A percentile compares a stretch with the other conserved stretches of the same genome.
phyloP scores from a whole-genome alignment of 2,888 invertebrate genomes.

The Rhagonycha fulva region DNA sequence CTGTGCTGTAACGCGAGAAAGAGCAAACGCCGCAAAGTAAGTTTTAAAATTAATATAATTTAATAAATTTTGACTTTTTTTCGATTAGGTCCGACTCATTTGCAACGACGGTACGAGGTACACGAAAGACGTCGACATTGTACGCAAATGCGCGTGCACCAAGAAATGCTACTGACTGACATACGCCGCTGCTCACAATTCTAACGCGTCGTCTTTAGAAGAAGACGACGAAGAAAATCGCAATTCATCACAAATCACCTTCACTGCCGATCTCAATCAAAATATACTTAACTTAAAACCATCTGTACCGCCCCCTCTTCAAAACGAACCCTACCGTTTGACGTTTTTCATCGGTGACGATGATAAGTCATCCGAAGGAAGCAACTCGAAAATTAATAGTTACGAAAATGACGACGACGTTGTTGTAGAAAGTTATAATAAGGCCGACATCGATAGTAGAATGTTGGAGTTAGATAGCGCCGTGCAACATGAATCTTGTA shows the following conservation, averaged over 20 bases:
- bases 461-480: conserved; percentile 31
- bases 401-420: conserved; percentile 42
- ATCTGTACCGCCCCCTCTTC: conserved; percentile 33
- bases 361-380: conserved; percentile 18
- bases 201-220: conserved; percentile 44
- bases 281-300: conserved; percentile 43
- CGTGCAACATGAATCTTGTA: conserved; percentile 49
- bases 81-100: conserved; percentile 82
- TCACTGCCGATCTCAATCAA: conserved; percentile 35
- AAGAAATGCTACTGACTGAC: conserved; percentile 84
- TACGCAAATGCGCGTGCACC: conserved; percentile 94
- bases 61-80: conserved; percentile 28
- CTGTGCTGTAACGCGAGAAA: conserved; percentile 91
- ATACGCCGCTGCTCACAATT: conserved; percentile 63
- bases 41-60: not conserved
- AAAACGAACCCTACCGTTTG: conserved; percentile 47
- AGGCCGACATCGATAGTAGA: conserved; percentile 34
- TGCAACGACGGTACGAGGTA: conserved; percentile 92
- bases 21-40: conserved; percentile 90
- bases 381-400: conserved; percentile 12
- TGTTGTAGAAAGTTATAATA: conserved; percentile 50
- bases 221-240: conserved; percentile 16
- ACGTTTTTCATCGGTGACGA: conserved; percentile 51
- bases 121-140: conserved; percentile 95
- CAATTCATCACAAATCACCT: conserved; percentile 31